Evolutionary conservation across 2,888 invertebrate genomes (phyloP).

Genomic region (Athalia cordata): DNA sequence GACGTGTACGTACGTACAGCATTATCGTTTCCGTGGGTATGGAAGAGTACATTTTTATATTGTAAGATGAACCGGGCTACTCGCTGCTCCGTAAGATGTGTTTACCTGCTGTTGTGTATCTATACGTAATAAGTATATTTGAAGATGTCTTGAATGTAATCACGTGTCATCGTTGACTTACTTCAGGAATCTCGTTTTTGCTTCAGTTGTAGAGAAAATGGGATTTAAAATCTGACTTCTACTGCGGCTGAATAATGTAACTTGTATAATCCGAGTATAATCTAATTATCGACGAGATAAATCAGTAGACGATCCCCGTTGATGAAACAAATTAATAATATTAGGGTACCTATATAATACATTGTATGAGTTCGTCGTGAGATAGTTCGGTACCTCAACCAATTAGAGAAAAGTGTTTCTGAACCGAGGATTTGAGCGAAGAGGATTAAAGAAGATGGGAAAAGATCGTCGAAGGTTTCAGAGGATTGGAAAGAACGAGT

Average conservation of each 20-base stretch:
- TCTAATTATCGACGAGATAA: no score
- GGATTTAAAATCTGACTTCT: background rate
- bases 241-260: background rate
- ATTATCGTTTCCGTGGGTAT: background rate
- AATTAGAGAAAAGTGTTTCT: conserved; percentile 10
- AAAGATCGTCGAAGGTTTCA: conserved; percentile 24
- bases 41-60: background rate
- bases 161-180: background rate
- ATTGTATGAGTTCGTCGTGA: background rate
- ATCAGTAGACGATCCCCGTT: no score
- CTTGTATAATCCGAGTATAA: no score
- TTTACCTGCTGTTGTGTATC: conserved; percentile 20
- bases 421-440: background rate
- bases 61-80: conserved; percentile 4
- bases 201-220: background rate
- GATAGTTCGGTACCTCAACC: background rate
- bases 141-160: conserved; percentile 22
- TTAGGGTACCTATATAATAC: background rate
- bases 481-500: conserved; percentile 32
- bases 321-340: background rate
- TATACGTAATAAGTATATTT: background rate
- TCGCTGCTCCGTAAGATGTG: background rate
- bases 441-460: conserved; percentile 8
- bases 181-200: conserved; percentile 6
- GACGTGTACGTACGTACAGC: background rate